Evolutionary conservation across 2,113 vertebrate genomes (phyloP).

Genomic region (Anolis sagrei): DNA sequence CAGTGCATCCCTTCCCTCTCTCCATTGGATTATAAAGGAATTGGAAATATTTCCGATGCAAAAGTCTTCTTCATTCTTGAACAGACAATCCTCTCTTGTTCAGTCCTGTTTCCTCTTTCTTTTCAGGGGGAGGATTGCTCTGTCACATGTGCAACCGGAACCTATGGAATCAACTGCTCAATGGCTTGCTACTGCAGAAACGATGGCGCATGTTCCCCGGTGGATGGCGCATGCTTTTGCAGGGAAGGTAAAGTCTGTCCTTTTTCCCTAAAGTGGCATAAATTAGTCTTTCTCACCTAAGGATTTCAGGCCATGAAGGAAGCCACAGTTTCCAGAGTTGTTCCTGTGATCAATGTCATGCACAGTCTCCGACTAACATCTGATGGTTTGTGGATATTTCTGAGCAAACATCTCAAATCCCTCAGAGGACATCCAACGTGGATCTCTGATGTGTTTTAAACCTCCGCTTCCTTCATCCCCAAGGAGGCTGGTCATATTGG

Average conservation of each 20-base stretch:
- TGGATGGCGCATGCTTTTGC: constrained; percentile 93
- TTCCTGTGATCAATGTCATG: neutral
- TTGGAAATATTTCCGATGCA: neutral
- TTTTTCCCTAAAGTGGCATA: neutral
- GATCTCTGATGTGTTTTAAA: too few relatives aligned
- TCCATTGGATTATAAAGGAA: neutral
- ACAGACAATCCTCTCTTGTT: constrained; percentile 45
- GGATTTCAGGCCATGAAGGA: neutral
- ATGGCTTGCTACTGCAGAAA: constrained; percentile 91
- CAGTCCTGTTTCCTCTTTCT: constrained; percentile 31
- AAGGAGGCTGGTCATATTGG: too few relatives aligned
- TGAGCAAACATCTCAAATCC: too few relatives aligned
- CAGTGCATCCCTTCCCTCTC: neutral
- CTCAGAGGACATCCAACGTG: too few relatives aligned
- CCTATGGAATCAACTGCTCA: constrained; percentile 89
- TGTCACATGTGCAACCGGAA: constrained; percentile 82
- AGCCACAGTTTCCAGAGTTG: neutral
- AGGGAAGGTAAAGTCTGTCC: constrained; percentile 85
- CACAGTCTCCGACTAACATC: neutral
- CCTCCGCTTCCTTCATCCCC: too few relatives aligned
- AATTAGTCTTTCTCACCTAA: neutral
- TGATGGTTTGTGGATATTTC: neutral
- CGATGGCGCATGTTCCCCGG: constrained; percentile 85
- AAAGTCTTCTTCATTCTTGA: constrained; percentile 33
- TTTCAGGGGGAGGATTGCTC: constrained; percentile 91